Base-by-base conservation (phyloP, 2,888 invertebrate genomes). In the Eucera pruinosa region DNA sequence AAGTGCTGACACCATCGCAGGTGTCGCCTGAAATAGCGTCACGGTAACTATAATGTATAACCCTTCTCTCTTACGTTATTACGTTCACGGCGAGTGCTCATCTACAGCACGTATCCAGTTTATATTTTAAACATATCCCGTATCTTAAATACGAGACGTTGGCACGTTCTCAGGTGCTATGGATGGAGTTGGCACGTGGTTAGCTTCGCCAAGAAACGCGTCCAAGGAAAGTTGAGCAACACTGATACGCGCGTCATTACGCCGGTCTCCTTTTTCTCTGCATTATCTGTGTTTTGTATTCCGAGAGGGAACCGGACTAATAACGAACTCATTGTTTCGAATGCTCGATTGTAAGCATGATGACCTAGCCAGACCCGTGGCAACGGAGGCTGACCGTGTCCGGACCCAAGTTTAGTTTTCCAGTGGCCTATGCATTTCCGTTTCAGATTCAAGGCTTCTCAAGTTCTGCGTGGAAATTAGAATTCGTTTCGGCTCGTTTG, bases 401-500 rank as follows among this genome's bases (percentile, higher is more conserved):
- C 18, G 50, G 47, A 23, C 54, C 43, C 13, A 15, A 69, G 25
- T 47, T 67, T n/a, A n/a, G n/a, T 65, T 58, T 67, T 41, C 54
- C 1, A 1, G n/a, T n/a, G 33, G 58, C 9, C 27, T 13, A 3
- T 54, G 45, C 64, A 45, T 67, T 83, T 82, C 78, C 81, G 68
- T 52, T 20, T 41, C 23, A 5, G 11, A 7, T 6, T 9, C 45
- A 11, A 18, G 27, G 15, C 18, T 47, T 13, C 15, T 9, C 13
- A 0, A 9, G 20, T 47, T 75, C 64, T 52, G 55, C 66, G 18
- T 48, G 75, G 72, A 76, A 73, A 73, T 65, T 33, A 45, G 33
- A 68, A 73, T 81, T 79, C 67, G 78, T 73, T 41, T 50, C 61
- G 71, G 43, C 1, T 71, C 54, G 36, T 27, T 45, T 70, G 61